A percentile compares a stretch with the other conserved stretches of the same genome.
These are phyloP conservation scores for Epinotia demarniana DNA, from an alignment of 2,888 invertebrate genomes.

Conservation along the genomic window DNA sequence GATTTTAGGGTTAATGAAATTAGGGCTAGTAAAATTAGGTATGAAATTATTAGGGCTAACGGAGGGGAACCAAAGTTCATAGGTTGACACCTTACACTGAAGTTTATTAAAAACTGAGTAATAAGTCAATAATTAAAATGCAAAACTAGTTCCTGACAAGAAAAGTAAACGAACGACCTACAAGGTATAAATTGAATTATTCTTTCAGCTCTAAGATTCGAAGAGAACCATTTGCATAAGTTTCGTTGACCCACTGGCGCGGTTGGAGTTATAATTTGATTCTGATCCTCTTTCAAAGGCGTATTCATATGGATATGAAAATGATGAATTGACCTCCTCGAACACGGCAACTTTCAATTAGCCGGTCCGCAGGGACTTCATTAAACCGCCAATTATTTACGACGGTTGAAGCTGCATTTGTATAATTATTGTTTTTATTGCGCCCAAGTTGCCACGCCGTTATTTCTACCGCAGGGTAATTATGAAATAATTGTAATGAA, in stretches of 20 bases:
- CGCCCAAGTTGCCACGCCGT: not conserved
- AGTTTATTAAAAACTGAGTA: too few species aligned
- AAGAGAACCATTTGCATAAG: not conserved
- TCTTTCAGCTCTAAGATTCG: not conserved
- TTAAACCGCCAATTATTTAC: constrained; percentile 37
- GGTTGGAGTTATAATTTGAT: constrained; percentile 1
- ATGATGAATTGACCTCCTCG: constrained; percentile 21
- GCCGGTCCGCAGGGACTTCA: constrained; percentile 28
- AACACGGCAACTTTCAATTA: constrained; percentile 42
- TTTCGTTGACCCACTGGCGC: not conserved
- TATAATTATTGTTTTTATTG: constrained; percentile 22
- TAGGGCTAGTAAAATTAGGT: too few species aligned
- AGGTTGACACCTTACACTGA: not conserved
- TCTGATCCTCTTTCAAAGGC: constrained; percentile 21
- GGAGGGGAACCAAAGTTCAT: not conserved
- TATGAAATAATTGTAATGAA: constrained; percentile 3
- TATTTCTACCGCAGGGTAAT: not conserved
- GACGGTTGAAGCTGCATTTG: not conserved
- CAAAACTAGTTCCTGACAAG: not conserved
- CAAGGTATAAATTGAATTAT: not conserved
- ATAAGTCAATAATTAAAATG: too few species aligned
- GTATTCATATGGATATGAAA: constrained; percentile 34
- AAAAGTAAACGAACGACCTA: not conserved
- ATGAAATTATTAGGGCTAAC: too few species aligned
- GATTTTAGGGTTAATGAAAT: too few species aligned